Evolutionary conservation across 1,140 invertebrate genomes (phyloP).

Genomic region (Drosophila nikananu): DNA sequence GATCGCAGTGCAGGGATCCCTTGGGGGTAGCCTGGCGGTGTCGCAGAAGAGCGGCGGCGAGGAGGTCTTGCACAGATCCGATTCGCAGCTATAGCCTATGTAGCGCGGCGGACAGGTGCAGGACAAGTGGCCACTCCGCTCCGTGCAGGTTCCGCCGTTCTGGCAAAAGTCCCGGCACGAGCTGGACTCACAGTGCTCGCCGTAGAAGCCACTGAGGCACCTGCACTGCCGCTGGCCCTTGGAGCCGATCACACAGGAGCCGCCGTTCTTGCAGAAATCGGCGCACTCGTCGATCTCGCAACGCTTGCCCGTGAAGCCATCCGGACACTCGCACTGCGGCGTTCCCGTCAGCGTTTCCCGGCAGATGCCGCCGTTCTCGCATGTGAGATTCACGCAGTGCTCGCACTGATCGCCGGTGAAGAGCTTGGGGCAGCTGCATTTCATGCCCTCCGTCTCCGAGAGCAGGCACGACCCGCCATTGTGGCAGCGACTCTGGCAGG

Average conservation of each 20-base stretch:
- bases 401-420: conserved; percentile 83
- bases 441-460: conserved; percentile 72
- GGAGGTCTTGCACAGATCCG: conserved; percentile 76
- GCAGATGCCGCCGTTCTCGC: conserved; percentile 83
- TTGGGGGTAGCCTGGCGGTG: conserved; percentile 46
- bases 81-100: conserved; percentile 78
- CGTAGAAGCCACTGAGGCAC: conserved; percentile 87
- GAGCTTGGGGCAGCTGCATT: conserved; percentile 75
- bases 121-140: conserved; percentile 51
- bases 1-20: conserved; percentile 77
- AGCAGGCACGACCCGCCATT: conserved; percentile 80
- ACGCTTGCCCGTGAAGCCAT: conserved; percentile 74
- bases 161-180: conserved; percentile 87
- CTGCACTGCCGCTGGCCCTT: conserved; percentile 85
- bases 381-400: conserved; percentile 79
- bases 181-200: conserved; percentile 87
- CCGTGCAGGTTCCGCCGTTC: conserved; percentile 86
- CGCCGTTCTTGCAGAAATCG: conserved; percentile 86
- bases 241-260: conserved; percentile 85
- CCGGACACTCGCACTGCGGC: conserved; percentile 87
- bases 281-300: conserved; percentile 85
- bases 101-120: conserved; percentile 74
- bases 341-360: conserved; percentile 78
- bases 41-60: conserved; percentile 77
- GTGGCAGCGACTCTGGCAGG: conserved; percentile 85